A percentile compares a stretch with the other conserved stretches of the same genome.
Evolutionary conservation across 2,888 invertebrate genomes (phyloP).

Genomic region (Opisthograptis luteolata): DNA sequence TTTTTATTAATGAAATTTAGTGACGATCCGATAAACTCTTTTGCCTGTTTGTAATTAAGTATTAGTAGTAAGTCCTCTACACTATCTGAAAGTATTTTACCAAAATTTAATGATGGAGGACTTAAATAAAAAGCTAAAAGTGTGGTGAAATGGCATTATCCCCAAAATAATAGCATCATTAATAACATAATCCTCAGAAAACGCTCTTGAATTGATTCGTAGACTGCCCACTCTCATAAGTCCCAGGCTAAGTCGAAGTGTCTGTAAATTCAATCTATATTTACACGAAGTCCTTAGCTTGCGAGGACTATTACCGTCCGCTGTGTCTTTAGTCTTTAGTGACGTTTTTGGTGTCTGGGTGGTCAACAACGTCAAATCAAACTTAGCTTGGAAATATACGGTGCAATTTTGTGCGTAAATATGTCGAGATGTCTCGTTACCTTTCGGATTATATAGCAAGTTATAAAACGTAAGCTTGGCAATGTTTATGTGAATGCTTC

Average conservation of each 20-base stretch:
- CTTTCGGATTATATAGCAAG: constrained; percentile 15
- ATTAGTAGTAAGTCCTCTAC: no score
- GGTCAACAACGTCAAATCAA: constrained; percentile 54
- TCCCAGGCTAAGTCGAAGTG: constrained; percentile 10
- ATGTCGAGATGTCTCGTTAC: constrained; percentile 26
- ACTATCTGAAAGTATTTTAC: no score
- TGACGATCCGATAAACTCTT: no score
- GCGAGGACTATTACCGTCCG: constrained; percentile 19
- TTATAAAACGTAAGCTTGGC: constrained; percentile 9
- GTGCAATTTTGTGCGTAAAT: constrained; percentile 13
- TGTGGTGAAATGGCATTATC: constrained; percentile 12
- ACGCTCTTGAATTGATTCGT: background rate
- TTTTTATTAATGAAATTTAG: no score
- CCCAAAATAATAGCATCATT: constrained; percentile 11
- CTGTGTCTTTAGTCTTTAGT: constrained; percentile 34
- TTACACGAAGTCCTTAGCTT: constrained; percentile 10
- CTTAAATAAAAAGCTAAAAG: no score
- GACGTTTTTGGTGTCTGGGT: constrained; percentile 76
- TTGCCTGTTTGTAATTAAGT: no score
- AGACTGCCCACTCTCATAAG: constrained; percentile 6
- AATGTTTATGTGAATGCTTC: constrained; percentile 17
- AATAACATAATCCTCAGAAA: constrained; percentile 3
- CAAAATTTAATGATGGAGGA: no score
- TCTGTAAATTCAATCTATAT: constrained; percentile 24
- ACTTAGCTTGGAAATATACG: constrained; percentile 47